Base-by-base conservation (phyloP, 1,140 invertebrate species). In the Pseudomyrmex gracilis region DNA sequence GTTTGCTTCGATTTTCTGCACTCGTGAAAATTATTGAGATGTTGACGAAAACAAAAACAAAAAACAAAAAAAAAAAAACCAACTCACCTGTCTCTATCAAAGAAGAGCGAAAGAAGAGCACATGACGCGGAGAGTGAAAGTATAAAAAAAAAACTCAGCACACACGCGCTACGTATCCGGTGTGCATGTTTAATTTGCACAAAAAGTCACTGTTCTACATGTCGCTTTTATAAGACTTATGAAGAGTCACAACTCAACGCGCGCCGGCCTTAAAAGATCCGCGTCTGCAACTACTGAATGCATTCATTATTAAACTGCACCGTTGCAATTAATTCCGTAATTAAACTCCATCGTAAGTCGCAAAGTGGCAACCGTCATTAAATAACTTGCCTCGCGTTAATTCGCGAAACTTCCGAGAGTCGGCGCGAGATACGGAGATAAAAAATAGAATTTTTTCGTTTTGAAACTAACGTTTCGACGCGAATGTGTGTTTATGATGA, bases 181-280 rank as follows among this genome's bases (percentile, higher is more conserved):
- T 8, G 7, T 8, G 15, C 10, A 64, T 34, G 8, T 64, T 64
- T 51, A 64, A 60, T 73, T 73, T 3, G 9, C 15, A 24, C 20
- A 49, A 63, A 74, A 76, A 76, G 22, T 64, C n/a, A 12, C 1
- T 64, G 12, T 9, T 76, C 5, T 76, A 64, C 22, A 64, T 64
- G 10, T 12, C 15, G 3, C 8, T 57, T 63, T 63, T 17, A 34
- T 12, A 10, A 74, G 0, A 10, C 9, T 17, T 68, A 22, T 17
- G n/a, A 73, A 5, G 17, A 49, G 12, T 17, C 7, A 15, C 17
- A 74, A 49, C 12, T 74, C 9, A 34, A 74, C 7, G 15, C 7
- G 45, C 2, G n/a, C n/a, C n/a, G 2, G 24, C 2, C 15, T 74
- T 63, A 51, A 74, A 74, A 49, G 43, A 73, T 12, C 12, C 34